These are phyloP conservation scores for Schizopygopsis pylzovi DNA, from an alignment of 2,797 vertebrate species.

Conservation along the genomic window DNA sequence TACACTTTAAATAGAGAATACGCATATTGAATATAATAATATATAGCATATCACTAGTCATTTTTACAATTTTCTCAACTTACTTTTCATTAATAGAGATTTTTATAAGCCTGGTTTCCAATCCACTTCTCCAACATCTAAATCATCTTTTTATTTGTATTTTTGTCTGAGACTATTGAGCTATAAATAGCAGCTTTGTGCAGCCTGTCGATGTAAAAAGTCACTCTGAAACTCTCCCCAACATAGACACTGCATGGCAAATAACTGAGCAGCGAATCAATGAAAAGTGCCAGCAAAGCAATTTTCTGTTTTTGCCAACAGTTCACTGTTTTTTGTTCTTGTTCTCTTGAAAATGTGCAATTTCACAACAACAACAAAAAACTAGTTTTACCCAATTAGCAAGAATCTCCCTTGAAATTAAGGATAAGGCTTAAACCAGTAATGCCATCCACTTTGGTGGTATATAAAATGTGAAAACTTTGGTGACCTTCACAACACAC, in stretches of 20 bases:
- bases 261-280: neutral
- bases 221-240: neutral
- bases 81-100: neutral
- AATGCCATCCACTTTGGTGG: constrained; percentile 29
- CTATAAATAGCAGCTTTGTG: neutral
- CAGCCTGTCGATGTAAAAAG: neutral
- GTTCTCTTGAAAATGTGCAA: neutral
- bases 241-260: neutral
- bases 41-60: too few relatives aligned
- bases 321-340: neutral
- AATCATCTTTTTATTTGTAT: neutral
- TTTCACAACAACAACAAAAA: neutral
- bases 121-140: constrained; percentile 64
- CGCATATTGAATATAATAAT: neutral
- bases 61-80: neutral
- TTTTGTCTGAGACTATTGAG: neutral
- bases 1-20: neutral
- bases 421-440: neutral
- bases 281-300: neutral
- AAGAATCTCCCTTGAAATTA: constrained; percentile 62
- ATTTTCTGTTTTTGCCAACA: neutral
- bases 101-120: neutral
- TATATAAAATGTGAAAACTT: constrained; percentile 50
- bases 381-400: constrained; percentile 67
- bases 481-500: constrained; percentile 75